A percentile compares a stretch with the other conserved stretches of the same genome.
These are phyloP conservation scores for Andrena marginata DNA, from an alignment of 2,888 invertebrate genomes.

Conservation along the genomic window DNA sequence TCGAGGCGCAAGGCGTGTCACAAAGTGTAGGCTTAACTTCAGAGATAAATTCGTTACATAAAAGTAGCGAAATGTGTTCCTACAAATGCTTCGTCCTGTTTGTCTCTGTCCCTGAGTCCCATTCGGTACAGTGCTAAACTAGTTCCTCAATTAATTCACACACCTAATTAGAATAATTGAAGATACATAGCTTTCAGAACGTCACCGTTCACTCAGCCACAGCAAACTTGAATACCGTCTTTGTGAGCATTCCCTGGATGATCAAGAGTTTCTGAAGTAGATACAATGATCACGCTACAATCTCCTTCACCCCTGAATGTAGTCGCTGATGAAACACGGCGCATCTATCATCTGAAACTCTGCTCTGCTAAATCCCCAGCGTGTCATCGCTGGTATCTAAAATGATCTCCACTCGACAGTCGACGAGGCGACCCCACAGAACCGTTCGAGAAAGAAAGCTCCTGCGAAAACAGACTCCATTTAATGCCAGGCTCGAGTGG, in stretches of 20 bases:
- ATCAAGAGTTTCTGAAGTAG: not conserved
- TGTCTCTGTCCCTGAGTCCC: not conserved
- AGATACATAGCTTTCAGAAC: too few species aligned
- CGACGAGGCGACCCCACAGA: not conserved
- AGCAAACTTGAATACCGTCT: not conserved
- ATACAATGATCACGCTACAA: not conserved
- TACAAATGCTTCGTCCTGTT: too few species aligned
- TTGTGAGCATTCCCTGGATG: not conserved
- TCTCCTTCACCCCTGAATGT: not conserved
- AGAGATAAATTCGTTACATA: not conserved
- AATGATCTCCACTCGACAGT: constrained; percentile 5
- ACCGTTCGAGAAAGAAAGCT: constrained; percentile 12
- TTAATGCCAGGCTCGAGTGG: not conserved
- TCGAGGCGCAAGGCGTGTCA: too few species aligned
- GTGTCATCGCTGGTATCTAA: not conserved
- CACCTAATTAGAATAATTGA: too few species aligned
- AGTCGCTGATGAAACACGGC: not conserved
- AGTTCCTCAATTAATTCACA: not conserved
- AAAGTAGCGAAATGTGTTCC: too few species aligned
- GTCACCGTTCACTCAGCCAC: not conserved
- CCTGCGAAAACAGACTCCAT: constrained; percentile 5
- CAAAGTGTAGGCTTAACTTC: not conserved
- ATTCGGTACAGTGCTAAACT: not conserved
- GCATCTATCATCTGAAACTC: not conserved
- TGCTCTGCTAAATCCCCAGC: not conserved